Conservation (phyloP, 1,140 invertebrate genomes). For the Trichoplusia ni region DNA sequence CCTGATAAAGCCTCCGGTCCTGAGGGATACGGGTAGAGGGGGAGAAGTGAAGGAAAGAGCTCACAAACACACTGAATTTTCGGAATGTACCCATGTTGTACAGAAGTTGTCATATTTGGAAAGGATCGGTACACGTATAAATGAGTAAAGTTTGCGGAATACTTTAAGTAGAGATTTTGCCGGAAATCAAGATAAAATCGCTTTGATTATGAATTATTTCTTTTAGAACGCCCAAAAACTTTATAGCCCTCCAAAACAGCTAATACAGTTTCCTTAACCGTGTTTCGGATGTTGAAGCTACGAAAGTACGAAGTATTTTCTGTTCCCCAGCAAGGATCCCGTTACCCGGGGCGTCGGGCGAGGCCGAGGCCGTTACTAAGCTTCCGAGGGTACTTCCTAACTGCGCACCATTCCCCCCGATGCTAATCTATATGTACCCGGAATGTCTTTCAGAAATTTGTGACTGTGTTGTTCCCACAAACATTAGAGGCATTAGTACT, state of each 20-base stretch:
- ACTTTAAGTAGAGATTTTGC: not conserved
- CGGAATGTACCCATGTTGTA: slow-evolving; percentile 1
- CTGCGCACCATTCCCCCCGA: slow-evolving; percentile 7
- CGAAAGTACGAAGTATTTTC: slow-evolving; percentile 18
- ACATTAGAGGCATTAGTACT: slow-evolving; percentile 10
- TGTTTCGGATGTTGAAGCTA: not conserved
- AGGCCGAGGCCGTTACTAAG: not conserved
- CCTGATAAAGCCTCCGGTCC: slow-evolving; percentile 53
- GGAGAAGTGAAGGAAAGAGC: not conserved
- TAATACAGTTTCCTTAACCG: not conserved
- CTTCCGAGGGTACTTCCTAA: slow-evolving; percentile 27
- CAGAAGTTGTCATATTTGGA: slow-evolving; percentile 12
- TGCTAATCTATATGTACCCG: slow-evolving; percentile 19
- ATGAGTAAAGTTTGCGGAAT: slow-evolving; percentile 1
- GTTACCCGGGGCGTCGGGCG: not conserved
- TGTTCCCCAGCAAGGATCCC: slow-evolving; percentile 7
- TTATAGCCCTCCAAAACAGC: not conserved
- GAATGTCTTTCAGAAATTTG: slow-evolving; percentile 4
- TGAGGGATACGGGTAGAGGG: slow-evolving; percentile 39
- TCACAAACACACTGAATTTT: slow-evolving; percentile 2
- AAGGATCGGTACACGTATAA: not conserved
- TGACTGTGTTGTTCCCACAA: slow-evolving; percentile 4
- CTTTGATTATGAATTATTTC: no score
- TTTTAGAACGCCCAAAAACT: no score
- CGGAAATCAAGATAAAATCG: no score